A percentile compares a stretch with the other conserved stretches of the same genome.
Conservation (phyloP, 1,140 invertebrate genomes). For the Rhynchophorus ferrugineus region DNA sequence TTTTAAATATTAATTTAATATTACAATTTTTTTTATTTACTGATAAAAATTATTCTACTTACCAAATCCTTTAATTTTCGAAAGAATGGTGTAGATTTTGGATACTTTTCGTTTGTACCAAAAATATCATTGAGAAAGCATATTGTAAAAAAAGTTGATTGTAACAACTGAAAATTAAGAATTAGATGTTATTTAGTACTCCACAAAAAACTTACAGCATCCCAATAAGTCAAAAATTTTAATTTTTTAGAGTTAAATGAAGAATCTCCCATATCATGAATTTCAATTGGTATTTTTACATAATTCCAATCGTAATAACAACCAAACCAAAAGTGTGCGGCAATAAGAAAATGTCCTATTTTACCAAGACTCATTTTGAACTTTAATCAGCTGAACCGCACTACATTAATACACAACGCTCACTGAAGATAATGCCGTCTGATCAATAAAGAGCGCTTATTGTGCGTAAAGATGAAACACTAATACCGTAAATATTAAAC, state of each 20-base stretch:
- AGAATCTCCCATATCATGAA: slow-evolving; percentile 27
- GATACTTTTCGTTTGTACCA: slow-evolving; percentile 60
- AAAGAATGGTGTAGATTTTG: slow-evolving; percentile 57
- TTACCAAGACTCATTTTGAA: slow-evolving; percentile 36
- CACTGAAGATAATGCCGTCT: too few species aligned
- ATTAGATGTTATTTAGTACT: background rate
- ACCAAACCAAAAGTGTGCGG: slow-evolving; percentile 60
- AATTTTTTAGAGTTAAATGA: slow-evolving; percentile 62
- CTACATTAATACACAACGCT: too few species aligned
- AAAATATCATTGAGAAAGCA: slow-evolving; percentile 64
- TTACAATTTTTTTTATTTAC: background rate
- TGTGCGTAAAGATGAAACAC: too few species aligned
- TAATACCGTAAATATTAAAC: too few species aligned
- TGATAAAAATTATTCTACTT: slow-evolving; percentile 18
- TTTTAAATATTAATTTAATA: too few species aligned
- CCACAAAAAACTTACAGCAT: slow-evolving; percentile 60
- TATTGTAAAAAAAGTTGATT: slow-evolving; percentile 64
- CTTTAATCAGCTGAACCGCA: too few species aligned
- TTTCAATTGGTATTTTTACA: slow-evolving; percentile 52
- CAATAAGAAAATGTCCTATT: slow-evolving; percentile 56
- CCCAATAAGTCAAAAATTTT: slow-evolving; percentile 79
- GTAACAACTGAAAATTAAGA: slow-evolving; percentile 48
- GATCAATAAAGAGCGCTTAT: too few species aligned
- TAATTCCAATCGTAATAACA: slow-evolving; percentile 67
- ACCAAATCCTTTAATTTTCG: slow-evolving; percentile 61